Base-by-base conservation (phyloP, 2,797 vertebrate genomes). In the Enteromius unitaeniatus region DNA sequence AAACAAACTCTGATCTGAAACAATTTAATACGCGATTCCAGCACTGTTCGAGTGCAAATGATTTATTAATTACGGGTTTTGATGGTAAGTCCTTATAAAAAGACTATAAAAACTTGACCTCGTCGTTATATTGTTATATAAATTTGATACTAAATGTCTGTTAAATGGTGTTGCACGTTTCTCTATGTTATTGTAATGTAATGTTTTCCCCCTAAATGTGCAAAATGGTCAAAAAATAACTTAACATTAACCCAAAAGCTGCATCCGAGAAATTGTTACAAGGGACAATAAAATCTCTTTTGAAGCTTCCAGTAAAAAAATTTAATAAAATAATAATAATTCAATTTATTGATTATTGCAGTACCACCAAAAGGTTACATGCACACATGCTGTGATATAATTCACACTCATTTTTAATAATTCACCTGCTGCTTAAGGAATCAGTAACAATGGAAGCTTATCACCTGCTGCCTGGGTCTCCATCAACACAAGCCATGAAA, bases 401-500 rank as follows among this genome's bases (percentile, higher is more conserved):
- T 79, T 17, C 21, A 40, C 21, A 21, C 2, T 68, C 1, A 11
- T 79, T 68, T 40, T 11, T 26, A 40, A 23, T 2, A 31, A 26
- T 65, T 65, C 26, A 51, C 8, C 23, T 28, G 5, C 15, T 49
- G 45, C 70, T 51, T 3, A 73, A 49, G 17, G 51, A 51, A 51
- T 31, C 17, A 51, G 45, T 51, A 21, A 31, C 9, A 19, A 51
- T 79, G 37, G 77, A 82, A 34, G 79, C 37, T 23, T 42, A 72
- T 77, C 70, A 80, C 1, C 14, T 62, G 13, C 58, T 60, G 37
- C 23, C 11, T 11, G 6, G 60, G 26, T 28, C 60, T 42, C 19
- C 78, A 6, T 49, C 73, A 69, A 65, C 67, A 70, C 68, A 79
- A n/a, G 19, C 28, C 55, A 69, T 79, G 34, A 69, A 9, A 17